Conservation (phyloP, 1,140 invertebrate species). For the Helicoverpa armigera region DNA sequence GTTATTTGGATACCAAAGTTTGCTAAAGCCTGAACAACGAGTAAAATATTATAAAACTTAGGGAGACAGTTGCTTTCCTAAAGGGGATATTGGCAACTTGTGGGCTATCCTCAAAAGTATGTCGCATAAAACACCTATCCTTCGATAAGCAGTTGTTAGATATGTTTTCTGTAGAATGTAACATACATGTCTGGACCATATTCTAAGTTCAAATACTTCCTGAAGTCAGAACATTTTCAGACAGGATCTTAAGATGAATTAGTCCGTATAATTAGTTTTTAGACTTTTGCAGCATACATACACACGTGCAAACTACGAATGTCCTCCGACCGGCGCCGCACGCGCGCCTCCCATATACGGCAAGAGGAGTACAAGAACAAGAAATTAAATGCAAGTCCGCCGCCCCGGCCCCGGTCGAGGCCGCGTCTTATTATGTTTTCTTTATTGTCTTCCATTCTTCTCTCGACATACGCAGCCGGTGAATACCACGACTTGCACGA, state of each 20-base stretch:
- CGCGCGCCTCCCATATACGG: slow-evolving; percentile 78
- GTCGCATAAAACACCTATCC: no score
- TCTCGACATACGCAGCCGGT: slow-evolving; percentile 57
- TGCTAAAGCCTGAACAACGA: no score
- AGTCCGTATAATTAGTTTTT: background rate
- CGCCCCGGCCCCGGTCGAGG: slow-evolving; percentile 65
- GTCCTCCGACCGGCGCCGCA: slow-evolving; percentile 63
- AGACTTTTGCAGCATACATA: slow-evolving; percentile 11
- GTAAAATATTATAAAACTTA: no score
- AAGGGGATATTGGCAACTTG: no score
- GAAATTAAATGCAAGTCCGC: slow-evolving; percentile 75
- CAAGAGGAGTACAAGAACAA: slow-evolving; percentile 80
- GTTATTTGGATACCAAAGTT: background rate
- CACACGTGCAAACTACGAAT: slow-evolving; percentile 25
- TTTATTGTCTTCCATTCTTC: slow-evolving; percentile 72
- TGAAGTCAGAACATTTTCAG: background rate
- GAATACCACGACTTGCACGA: slow-evolving; percentile 55
- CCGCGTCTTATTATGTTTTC: slow-evolving; percentile 74
- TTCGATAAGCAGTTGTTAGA: no score
- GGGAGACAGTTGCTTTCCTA: no score
- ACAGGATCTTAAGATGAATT: background rate
- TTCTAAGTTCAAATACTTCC: background rate
- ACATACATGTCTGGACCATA: no score
- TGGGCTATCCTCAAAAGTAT: no score
- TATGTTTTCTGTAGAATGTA: no score